A percentile compares a stretch with the other conserved stretches of the same genome.
Conservation (phyloP, 2,797 vertebrate species). For the Rhinichthys osculus region DNA sequence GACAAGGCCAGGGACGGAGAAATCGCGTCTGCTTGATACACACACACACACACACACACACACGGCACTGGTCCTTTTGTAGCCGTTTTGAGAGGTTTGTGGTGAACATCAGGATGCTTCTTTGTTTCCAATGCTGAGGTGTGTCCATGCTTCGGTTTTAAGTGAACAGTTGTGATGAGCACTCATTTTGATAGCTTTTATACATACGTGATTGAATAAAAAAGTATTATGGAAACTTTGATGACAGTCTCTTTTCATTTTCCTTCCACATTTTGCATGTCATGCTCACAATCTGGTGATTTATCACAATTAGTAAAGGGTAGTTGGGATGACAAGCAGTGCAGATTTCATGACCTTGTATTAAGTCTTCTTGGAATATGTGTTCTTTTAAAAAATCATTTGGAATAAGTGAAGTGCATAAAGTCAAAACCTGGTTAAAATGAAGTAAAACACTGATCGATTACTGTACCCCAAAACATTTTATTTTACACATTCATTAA, state of each 20-base stretch:
- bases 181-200: conserved; percentile 39
- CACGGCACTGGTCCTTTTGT: background rate
- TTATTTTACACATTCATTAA: no score
- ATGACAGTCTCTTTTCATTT: background rate
- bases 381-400: background rate
- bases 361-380: background rate
- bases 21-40: background rate
- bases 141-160: conserved; percentile 13
- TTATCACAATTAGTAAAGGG: background rate
- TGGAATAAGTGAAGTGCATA: no score
- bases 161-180: conserved; percentile 21
- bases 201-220: conserved; percentile 31
- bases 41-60: background rate
- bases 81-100: background rate
- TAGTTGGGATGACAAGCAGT: background rate
- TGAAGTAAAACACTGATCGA: no score
- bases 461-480: no score
- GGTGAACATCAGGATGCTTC: background rate
- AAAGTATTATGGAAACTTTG: background rate
- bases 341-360: background rate
- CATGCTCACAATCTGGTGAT: background rate
- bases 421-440: no score
- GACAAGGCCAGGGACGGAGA: conserved; percentile 80
- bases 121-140: conserved; percentile 23
- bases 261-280: background rate